Base-by-base conservation (phyloP, 2,888 invertebrate genomes). In the Drosophila paranaensis region DNA sequence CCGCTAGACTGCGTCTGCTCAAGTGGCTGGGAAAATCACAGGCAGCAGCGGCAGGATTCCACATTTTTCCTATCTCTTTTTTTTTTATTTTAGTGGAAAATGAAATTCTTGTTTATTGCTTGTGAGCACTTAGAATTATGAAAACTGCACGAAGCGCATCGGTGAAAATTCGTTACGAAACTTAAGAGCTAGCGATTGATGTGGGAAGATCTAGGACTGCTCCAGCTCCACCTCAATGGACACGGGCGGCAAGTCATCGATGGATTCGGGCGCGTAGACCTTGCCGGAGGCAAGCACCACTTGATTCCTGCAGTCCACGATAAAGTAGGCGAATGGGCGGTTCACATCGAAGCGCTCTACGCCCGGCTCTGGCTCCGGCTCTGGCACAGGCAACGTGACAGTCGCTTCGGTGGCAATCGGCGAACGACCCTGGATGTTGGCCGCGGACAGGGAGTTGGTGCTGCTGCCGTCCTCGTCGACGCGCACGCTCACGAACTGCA, bases 281-380 rank as follows among this genome's bases (percentile, higher is more conserved):
- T 95, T 95, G 45, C 95, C 95, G 3, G 95, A 94, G 30, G 94
- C 94, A 3, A 95, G 93, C 0, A 95, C 93, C 27, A 95, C 93
- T 67, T 95, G 93, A 74, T 94, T 94, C 54, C 94, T 90, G 37
- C 93, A 93, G 74, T 95, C 95, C 48, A 94, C 89, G 27, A 95
- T 94, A 89, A 94, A 95, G 92, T 95, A 95, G 63, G 95, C 91
- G 91, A 95, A 95, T 0, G 95, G 95, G 60, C 94, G 94, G 72
- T 95, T 94, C 0, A 95, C 94, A 58, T 92, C 93, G 85, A 95
- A 93, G 37, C 81, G 84, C 33, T 90, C 89, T 10, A 84, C 77
- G 46, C 91, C 90, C 0, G 90, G 76, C 30, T 87, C 90, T 1
- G 80, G 70, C 20, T 90, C 88, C 0, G 84, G 89, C 10, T 84